A percentile compares a stretch with the other conserved stretches of the same genome.
phyloP scores from a whole-genome alignment of 2,797 vertebrate genomes.

The Hapalemur alaotrensis region DNA sequence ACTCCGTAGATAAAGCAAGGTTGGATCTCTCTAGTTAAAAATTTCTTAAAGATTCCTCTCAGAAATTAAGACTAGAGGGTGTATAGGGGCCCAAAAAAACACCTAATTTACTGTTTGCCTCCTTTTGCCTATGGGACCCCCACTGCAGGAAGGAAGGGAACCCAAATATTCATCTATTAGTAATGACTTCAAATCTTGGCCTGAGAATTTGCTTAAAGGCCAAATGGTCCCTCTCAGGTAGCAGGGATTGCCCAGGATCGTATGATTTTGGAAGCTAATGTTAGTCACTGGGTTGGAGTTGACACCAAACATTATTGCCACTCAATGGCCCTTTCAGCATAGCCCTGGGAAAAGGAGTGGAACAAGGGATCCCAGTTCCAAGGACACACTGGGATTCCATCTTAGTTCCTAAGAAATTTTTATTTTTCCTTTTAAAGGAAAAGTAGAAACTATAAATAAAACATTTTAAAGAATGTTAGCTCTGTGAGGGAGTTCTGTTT shows the following conservation, averaged over 20 bases:
- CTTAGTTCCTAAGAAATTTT: conserved; percentile 17
- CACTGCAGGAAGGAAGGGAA: not conserved
- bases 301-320: not conserved
- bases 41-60: not conserved
- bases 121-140: not conserved
- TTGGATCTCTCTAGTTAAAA: not conserved
- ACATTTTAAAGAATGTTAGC: conserved; percentile 41
- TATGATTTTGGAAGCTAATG: not conserved
- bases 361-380: not conserved
- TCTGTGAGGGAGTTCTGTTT: not conserved
- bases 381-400: not conserved
- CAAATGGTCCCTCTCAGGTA: not conserved
- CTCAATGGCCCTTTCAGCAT: not conserved
- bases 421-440: conserved; percentile 45
- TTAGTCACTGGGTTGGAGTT: not conserved
- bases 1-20: not conserved
- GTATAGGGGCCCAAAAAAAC: not conserved
- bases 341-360: not conserved
- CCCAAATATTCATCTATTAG: not conserved
- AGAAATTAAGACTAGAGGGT: not conserved
- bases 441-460: conserved; percentile 30
- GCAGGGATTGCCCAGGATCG: not conserved
- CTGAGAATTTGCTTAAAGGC: not conserved
- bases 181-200: not conserved
- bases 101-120: not conserved